These are phyloP conservation scores for Acrobasis consociella DNA, from an alignment of 2,888 invertebrate genomes.

Conservation along the genomic window DNA sequence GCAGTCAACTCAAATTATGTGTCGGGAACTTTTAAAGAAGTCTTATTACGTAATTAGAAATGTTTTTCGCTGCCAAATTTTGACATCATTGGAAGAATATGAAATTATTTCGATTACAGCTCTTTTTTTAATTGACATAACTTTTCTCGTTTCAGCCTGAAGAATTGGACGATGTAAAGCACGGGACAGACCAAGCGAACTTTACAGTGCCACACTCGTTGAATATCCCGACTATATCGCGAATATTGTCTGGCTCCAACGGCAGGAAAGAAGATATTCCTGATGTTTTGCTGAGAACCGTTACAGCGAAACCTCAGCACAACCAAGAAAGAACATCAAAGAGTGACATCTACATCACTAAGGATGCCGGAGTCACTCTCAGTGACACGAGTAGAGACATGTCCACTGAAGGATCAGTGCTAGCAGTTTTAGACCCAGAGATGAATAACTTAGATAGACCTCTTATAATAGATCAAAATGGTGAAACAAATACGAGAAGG, in stretches of 20 bases:
- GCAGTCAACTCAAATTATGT: slow-evolving; percentile 22
- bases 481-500: slow-evolving; percentile 78
- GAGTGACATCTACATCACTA: slow-evolving; percentile 69
- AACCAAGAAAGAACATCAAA: slow-evolving; percentile 71
- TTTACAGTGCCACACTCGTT: slow-evolving; percentile 85
- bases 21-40: slow-evolving; percentile 19
- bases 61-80: slow-evolving; percentile 17
- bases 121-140: slow-evolving; percentile 5
- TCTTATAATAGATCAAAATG: slow-evolving; percentile 71
- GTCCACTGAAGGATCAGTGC: slow-evolving; percentile 74
- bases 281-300: slow-evolving; percentile 87
- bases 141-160: slow-evolving; percentile 59
- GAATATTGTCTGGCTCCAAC: slow-evolving; percentile 93
- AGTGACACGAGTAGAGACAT: slow-evolving; percentile 68
- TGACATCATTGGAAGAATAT: slow-evolving; percentile 4
- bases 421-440: slow-evolving; percentile 77
- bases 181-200: slow-evolving; percentile 73
- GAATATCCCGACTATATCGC: slow-evolving; percentile 91
- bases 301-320: slow-evolving; percentile 83
- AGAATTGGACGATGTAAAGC: slow-evolving; percentile 70
- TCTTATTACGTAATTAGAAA: slow-evolving; percentile 23
- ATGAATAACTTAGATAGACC: slow-evolving; percentile 81
- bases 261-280: slow-evolving; percentile 92
- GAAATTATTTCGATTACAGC: slow-evolving; percentile 6
- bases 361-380: slow-evolving; percentile 72